phyloP scores from a whole-genome alignment of 2,888 invertebrate genomes.

The Congeria kusceri region DNA sequence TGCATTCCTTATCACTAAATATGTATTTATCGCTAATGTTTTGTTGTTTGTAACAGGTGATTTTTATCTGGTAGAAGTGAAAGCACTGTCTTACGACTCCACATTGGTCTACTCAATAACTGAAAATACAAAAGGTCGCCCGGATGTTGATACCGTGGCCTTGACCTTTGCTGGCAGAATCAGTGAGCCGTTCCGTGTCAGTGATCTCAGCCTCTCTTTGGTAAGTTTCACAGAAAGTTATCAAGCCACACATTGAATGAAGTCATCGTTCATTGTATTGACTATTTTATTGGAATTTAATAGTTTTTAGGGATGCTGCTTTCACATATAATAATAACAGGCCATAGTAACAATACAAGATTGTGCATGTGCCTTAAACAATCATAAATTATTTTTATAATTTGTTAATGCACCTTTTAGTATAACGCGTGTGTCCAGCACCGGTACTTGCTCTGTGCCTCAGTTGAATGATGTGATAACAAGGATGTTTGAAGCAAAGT shows the following conservation, averaged over 20 bases:
- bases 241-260: no score
- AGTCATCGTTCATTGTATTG: background rate
- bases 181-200: conserved; percentile 40
- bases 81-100: conserved; percentile 22
- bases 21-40: no score
- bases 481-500: conserved; percentile 49
- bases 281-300: background rate
- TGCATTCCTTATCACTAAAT: no score
- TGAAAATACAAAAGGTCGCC: conserved; percentile 34
- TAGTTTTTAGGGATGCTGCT: background rate
- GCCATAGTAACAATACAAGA: no score
- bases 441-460: no score
- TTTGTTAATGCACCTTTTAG: no score
- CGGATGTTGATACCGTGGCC: conserved; percentile 44
- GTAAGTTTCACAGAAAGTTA: conserved; percentile 35
- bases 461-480: conserved; percentile 18
- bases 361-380: no score
- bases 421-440: no score
- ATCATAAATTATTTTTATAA: no score
- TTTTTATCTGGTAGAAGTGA: conserved; percentile 44
- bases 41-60: conserved; percentile 53
- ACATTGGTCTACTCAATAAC: background rate
- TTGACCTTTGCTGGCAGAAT: conserved; percentile 33
- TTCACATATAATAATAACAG: no score
- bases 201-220: conserved; percentile 13